Evolutionary conservation across 2,888 invertebrate genomes (phyloP).

Genomic region (Muschampia plurimacula): DNA sequence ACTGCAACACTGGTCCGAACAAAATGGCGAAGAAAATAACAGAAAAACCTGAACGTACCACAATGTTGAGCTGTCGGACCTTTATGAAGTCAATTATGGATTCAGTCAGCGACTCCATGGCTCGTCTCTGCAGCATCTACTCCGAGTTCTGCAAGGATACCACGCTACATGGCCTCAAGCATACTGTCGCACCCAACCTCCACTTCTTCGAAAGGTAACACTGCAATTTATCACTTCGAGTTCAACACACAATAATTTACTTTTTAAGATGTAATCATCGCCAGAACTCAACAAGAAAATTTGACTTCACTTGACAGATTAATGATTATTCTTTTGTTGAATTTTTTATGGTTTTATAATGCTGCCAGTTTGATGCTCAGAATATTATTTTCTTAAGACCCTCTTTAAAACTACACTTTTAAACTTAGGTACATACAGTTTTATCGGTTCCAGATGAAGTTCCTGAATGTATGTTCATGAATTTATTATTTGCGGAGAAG

Average conservation of each 20-base stretch:
- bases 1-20: background rate
- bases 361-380: slow-evolving; percentile 1
- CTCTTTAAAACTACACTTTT: too few relatives aligned
- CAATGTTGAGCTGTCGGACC: slow-evolving; percentile 66
- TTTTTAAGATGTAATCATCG: background rate
- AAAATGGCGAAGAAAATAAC: slow-evolving; percentile 26
- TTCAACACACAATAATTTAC: background rate
- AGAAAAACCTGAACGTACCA: slow-evolving; percentile 55
- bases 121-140: slow-evolving; percentile 54
- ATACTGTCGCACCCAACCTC: slow-evolving; percentile 71
- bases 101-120: slow-evolving; percentile 57
- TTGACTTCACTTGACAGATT: slow-evolving; percentile 7
- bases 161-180: slow-evolving; percentile 75
- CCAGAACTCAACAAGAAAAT: slow-evolving; percentile 13
- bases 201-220: slow-evolving; percentile 74
- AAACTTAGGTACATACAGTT: too few relatives aligned
- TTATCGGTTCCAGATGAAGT: too few relatives aligned
- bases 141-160: slow-evolving; percentile 74
- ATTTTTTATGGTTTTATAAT: background rate
- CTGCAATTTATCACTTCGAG: background rate
- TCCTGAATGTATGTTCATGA: too few relatives aligned
- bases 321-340: background rate
- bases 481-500: too few relatives aligned
- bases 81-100: slow-evolving; percentile 62
- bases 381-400: slow-evolving; percentile 31